Evolutionary conservation across 1,140 invertebrate species (phyloP), one percentile per base, ranked within the genome.

Genomic region (Grapholita molesta): DNA sequence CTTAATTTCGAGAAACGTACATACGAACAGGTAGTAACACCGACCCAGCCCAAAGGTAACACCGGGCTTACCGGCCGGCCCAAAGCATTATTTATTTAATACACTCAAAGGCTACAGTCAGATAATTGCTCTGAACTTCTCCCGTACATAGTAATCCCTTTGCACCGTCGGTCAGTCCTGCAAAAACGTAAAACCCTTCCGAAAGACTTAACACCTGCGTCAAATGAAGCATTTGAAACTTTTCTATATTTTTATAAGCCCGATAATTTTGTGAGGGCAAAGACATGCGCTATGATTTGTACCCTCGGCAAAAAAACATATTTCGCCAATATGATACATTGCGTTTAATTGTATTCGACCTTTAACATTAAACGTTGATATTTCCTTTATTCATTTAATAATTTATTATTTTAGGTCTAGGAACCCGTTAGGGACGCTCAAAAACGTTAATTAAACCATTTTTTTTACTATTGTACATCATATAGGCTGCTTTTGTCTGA

Each of bases 1-100:
- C 18, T n/a, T n/a, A n/a, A 15, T 21, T 21, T 21, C 18, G 15
- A 18, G 5, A 9, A 8, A 48, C 42, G 35, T 38, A 38, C 52
- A 12, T 5, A 35, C 6, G n/a, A n/a, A n/a, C 23, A 32, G 23
- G 32, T 73, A 69, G 84, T 85, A 84, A 67, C n/a, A n/a, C n/a
- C n/a, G n/a, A n/a, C 64, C 64, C 52, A 12, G 24, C 48, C 30
- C 66, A 78, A 84, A 81, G 69, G 74, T 78, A 80, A 76, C 75
- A 76, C 70, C 55, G 70, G 69, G 65, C 74, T 73, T 70, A 83
- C 61, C 72, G 70, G 66, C 72, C 77, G 71, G 79, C 76, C 66
- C 57, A 72, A n/a, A 70, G 73, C 80, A 88, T 89, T 88, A 86
- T 90, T 90, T 90, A 90, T 90, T 90, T 83, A 89, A 80, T 80